These are phyloP conservation scores for Hoplodrina ambigua DNA, from an alignment of 2,888 invertebrate genomes.

Conservation along the genomic window DNA sequence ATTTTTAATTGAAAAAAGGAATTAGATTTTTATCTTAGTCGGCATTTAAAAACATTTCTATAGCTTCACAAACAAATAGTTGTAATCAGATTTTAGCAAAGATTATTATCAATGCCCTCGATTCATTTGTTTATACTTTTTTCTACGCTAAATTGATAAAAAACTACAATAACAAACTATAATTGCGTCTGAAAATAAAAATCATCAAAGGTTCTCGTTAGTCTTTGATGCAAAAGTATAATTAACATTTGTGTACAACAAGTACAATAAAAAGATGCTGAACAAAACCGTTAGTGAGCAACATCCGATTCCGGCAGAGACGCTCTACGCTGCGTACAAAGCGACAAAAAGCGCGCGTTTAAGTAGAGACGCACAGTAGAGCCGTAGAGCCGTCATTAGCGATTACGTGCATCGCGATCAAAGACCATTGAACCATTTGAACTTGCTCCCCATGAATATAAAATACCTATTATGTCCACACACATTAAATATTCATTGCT, in stretches of 20 bases:
- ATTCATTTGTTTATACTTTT: conserved; percentile 8
- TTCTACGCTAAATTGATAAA: conserved; percentile 27
- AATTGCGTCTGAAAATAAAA: conserved; percentile 2
- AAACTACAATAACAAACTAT: conserved; percentile 23
- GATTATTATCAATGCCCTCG: conserved; percentile 42
- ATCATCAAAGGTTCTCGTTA: conserved; percentile 21
- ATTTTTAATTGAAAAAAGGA: conserved; percentile 14
- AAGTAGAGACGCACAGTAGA: conserved; percentile 25
- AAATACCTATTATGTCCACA: conserved; percentile 74
- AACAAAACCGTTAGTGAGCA: conserved; percentile 45
- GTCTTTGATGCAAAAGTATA: conserved; percentile 26
- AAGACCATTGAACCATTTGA: conserved; percentile 76
- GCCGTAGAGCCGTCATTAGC: conserved; percentile 45
- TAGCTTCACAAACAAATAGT: conserved; percentile 9
- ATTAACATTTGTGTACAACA: conserved; percentile 29
- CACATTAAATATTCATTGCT: conserved; percentile 77
- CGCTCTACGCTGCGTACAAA: conserved; percentile 31
- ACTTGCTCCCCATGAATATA: conserved; percentile 76
- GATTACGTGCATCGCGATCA: conserved; percentile 69
- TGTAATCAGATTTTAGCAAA: conserved; percentile 26
- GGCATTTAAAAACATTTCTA: conserved; percentile 8
- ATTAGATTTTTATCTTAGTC: conserved; percentile 26
- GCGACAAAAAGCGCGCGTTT: conserved; percentile 44
- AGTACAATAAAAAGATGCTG: conserved; percentile 47
- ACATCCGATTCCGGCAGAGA: conserved; percentile 58